Percentiles rank a stretch among this genome's conserved stretches.
Evolutionary conservation across 1,140 invertebrate species (phyloP).

Genomic region (Amyelois transitella): DNA sequence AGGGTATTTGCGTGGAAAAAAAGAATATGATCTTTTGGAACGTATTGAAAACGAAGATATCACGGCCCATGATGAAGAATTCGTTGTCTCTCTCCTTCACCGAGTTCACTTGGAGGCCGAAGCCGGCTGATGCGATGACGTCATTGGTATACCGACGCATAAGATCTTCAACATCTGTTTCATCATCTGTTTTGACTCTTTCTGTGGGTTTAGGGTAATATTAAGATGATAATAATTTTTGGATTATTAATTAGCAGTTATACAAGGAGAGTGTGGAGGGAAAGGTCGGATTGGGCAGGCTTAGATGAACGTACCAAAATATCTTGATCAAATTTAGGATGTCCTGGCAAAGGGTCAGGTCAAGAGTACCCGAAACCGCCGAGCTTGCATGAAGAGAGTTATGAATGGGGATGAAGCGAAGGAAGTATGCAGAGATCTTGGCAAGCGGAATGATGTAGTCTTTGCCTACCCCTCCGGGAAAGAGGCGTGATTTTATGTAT

Average conservation of each 20-base stretch:
- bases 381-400: too few species aligned
- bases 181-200: slow-evolving; percentile 19
- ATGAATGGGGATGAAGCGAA: too few species aligned
- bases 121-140: slow-evolving; percentile 75
- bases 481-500: too few species aligned
- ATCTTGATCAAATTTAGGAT: too few species aligned
- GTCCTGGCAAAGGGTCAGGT: too few species aligned
- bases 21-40: slow-evolving; percentile 17
- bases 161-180: slow-evolving; percentile 37
- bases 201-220: slow-evolving; percentile 8
- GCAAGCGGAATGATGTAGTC: too few species aligned
- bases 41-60: slow-evolving; percentile 27
- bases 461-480: too few species aligned
- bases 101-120: slow-evolving; percentile 75
- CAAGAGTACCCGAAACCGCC: too few species aligned
- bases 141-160: slow-evolving; percentile 74
- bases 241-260: not conserved
- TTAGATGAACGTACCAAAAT: too few species aligned
- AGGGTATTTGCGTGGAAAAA: not conserved
- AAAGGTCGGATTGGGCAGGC: too few species aligned
- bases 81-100: slow-evolving; percentile 72
- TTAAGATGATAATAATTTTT: not conserved
- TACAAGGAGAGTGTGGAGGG: too few species aligned
- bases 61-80: slow-evolving; percentile 70
- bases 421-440: too few species aligned